Evolutionary conservation across 2,113 vertebrate species (phyloP), one percentile per base, ranked within the genome.

Genomic region (Proterorhinus semilunaris): DNA sequence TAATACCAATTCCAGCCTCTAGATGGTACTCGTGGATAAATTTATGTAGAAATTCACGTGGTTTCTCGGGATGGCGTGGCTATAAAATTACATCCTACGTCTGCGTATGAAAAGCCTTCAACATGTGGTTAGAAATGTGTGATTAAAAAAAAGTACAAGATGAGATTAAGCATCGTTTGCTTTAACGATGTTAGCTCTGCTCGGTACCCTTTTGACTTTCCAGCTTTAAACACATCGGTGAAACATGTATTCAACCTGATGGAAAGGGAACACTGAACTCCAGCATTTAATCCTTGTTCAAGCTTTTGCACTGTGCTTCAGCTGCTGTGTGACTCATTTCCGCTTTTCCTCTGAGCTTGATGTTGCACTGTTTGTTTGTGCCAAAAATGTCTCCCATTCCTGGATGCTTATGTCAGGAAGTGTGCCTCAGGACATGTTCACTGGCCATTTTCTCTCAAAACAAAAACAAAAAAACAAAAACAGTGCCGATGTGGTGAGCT

Each of bases 321-420:
- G 42, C 15, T 4, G 9, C 27, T 63, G 42, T 49, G 27, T 15
- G 11, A n/a, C 16, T 76, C 13, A 1, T 53, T 27, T 62, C 11
- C n/a, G 46, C 8, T 21, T 42, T 11, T 63, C 48, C 44, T 43
- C 17, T 17, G 12, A 51, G 62, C 47, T 78, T 75, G 27, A 36
- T 36, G 63, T 57, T 50, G 67, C 76, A 17, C 50, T 62, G 8
- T 9, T 47, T 75, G 73, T 81, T 78, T 76, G 53, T 67, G 73
- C 88, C 84, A 84, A 86, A 86, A 83, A 21, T 45, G 51, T 74
- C 57, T 65, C 52, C 62, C 84, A 87, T 89, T 89, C 84, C 69
- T 78, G 5, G 27, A 46, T 78, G 84, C 64, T 86, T 78, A 79
- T 76, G 83, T 86, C 83, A 88, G 66, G 48, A 58, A 72, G 27